Percentiles rank a stretch among this genome's conserved stretches.
Evolutionary conservation across 2,888 invertebrate genomes (phyloP).

Genomic region (Mechanitis messenoides): DNA sequence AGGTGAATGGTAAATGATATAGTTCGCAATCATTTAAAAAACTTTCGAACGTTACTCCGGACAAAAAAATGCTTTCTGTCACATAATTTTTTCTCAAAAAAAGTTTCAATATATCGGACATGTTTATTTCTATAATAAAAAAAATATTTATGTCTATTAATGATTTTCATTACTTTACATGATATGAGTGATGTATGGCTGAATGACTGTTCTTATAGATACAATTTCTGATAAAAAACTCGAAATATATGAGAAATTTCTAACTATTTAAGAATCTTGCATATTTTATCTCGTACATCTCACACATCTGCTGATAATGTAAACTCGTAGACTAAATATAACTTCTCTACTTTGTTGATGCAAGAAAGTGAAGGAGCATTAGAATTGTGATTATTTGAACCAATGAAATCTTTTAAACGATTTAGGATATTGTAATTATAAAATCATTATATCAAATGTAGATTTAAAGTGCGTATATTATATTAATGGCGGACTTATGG

Average conservation of each 20-base stretch:
- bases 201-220: no score
- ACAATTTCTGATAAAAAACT: no score
- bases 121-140: no score
- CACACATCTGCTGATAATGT: constrained; percentile 6
- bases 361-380: not conserved
- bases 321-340: constrained; percentile 5
- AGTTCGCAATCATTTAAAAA: constrained; percentile 53
- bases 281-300: constrained; percentile 4
- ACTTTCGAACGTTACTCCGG: constrained; percentile 37
- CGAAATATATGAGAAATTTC: not conserved
- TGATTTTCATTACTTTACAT: no score
- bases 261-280: not conserved
- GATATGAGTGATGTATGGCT: no score
- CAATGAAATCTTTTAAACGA: not conserved
- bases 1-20: constrained; percentile 66
- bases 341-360: constrained; percentile 5
- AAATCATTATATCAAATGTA: no score
- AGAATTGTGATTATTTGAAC: not conserved
- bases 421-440: no score
- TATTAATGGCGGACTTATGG: constrained; percentile 13
- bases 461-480: no score
- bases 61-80: not conserved
- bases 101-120: no score
- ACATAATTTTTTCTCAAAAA: no score
- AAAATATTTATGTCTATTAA: no score